Evolutionary conservation across 2,113 vertebrate genomes (phyloP).

Genomic region (Nothocercus nigrocapillus): DNA sequence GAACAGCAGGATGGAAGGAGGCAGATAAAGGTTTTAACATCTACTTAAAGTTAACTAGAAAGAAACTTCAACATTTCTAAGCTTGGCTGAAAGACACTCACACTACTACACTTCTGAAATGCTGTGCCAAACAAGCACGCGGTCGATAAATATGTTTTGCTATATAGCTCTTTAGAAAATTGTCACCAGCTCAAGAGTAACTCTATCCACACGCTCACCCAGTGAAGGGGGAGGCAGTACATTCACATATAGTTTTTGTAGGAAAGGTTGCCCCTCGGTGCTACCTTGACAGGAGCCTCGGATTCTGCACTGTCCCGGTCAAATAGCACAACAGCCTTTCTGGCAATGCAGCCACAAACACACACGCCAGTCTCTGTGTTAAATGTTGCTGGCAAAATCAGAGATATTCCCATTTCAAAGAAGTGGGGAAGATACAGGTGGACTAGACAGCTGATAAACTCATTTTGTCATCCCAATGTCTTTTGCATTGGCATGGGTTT

Average conservation of each 20-base stretch:
- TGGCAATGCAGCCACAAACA: not conserved
- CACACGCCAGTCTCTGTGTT: not conserved
- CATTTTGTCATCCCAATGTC: not conserved
- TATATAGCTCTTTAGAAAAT: not conserved
- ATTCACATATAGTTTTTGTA: not conserved
- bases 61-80: not conserved
- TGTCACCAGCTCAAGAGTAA: not conserved
- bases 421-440: not conserved
- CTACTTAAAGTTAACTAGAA: too few relatives aligned
- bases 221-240: not conserved
- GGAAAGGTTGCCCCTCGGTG: slow-evolving; percentile 9
- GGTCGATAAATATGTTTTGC: not conserved
- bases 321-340: not conserved
- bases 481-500: not conserved
- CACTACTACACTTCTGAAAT: not conserved
- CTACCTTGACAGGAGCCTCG: not conserved
- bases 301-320: not conserved
- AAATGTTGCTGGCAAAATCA: not conserved
- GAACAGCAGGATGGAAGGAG: not conserved
- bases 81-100: not conserved
- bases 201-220: not conserved
- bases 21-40: not conserved
- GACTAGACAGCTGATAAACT: too few relatives aligned
- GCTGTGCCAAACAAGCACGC: not conserved
- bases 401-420: not conserved